Evolutionary conservation across 1,140 invertebrate species (phyloP).

Genomic region (Bicyclus anynana): DNA sequence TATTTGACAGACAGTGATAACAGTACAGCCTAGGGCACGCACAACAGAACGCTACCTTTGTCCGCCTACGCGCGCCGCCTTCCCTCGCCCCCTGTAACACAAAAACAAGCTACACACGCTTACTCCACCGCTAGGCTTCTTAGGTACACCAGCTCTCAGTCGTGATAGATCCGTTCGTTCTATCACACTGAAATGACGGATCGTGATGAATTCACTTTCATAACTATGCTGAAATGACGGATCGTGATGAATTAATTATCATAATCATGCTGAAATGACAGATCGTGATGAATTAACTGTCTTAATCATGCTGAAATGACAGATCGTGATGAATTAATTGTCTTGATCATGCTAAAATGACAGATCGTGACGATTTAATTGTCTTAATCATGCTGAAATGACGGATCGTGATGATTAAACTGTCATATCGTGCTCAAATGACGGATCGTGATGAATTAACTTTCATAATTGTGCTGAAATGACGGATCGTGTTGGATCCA

Average conservation of each 20-base stretch:
- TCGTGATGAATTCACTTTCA: background rate
- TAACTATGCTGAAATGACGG: background rate
- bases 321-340: too few relatives aligned
- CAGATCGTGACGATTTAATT: too few relatives aligned
- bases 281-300: background rate
- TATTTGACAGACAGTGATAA: slow-evolving; percentile 71
- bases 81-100: slow-evolving; percentile 73
- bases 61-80: slow-evolving; percentile 68
- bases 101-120: slow-evolving; percentile 74
- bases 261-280: background rate
- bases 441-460: background rate
- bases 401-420: background rate
- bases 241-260: background rate
- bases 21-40: slow-evolving; percentile 76
- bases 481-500: background rate
- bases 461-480: background rate
- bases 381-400: too few relatives aligned
- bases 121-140: slow-evolving; percentile 51
- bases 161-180: background rate
- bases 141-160: too few relatives aligned
- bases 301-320: too few relatives aligned
- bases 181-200: background rate
- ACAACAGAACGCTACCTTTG: slow-evolving; percentile 74
- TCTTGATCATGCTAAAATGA: too few relatives aligned
- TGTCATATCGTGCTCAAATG: background rate